Conservation (phyloP, 2,113 vertebrate species). For the Lepus timidus region DNA sequence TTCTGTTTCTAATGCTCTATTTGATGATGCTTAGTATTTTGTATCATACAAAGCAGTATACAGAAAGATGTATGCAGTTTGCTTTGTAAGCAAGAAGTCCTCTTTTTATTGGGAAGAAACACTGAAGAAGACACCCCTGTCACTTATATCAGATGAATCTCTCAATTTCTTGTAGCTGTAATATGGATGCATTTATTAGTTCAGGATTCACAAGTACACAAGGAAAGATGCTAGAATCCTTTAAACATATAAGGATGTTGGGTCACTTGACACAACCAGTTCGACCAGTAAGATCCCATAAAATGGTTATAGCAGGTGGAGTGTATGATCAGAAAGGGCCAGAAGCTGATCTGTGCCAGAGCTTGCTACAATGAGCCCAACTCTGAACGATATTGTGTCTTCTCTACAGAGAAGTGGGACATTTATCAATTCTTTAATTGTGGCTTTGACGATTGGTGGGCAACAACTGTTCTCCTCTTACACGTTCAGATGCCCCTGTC, state of each 20-base stretch:
- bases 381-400: conserved; percentile 53
- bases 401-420: conserved; percentile 86
- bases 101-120: background rate
- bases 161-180: background rate
- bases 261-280: conserved; percentile 76
- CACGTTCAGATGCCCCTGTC: conserved; percentile 89
- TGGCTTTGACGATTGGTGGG: conserved; percentile 84
- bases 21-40: background rate
- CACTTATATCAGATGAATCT: background rate
- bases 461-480: conserved; percentile 89
- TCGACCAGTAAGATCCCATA: conserved; percentile 80
- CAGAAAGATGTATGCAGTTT: background rate
- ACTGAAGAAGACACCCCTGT: background rate
- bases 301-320: conserved; percentile 59
- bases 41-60: background rate
- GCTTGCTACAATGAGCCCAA: conserved; percentile 43
- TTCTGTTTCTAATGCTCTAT: background rate
- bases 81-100: background rate
- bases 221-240: conserved; percentile 70
- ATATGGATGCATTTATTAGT: conserved; percentile 63
- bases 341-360: background rate
- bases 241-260: conserved; percentile 71
- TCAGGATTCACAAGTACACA: conserved; percentile 44
- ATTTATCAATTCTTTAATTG: conserved; percentile 86
- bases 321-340: conserved; percentile 67